Evolutionary conservation across 2,113 vertebrate genomes (phyloP).

Genomic region (Todiramphus chloris): DNA sequence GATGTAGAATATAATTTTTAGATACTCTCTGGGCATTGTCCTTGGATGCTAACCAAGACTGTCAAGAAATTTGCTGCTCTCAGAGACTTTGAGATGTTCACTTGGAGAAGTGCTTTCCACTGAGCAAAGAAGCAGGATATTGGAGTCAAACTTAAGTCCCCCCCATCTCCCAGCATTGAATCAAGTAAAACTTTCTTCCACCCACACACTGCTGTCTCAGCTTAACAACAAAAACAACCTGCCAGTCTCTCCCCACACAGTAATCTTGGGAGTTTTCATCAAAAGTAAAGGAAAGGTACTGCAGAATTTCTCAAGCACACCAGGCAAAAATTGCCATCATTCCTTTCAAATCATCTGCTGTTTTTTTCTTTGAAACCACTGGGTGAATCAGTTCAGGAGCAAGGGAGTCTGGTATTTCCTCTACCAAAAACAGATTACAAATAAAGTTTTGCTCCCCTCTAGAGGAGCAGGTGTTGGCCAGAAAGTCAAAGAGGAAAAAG

Average conservation of each 20-base stretch:
- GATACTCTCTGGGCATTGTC: background rate
- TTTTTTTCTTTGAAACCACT: background rate
- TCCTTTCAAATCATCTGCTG: conserved; percentile 6
- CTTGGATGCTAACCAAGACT: background rate
- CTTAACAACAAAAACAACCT: conserved; percentile 49
- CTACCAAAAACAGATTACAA: background rate
- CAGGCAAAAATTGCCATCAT: background rate
- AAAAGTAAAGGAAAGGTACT: background rate
- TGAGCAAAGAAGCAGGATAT: background rate
- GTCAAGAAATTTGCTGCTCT: background rate
- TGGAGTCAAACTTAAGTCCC: background rate
- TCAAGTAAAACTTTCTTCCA: background rate
- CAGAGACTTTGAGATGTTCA: background rate
- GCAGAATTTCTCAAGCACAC: background rate
- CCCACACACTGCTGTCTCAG: conserved; percentile 27
- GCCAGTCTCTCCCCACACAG: conserved; percentile 42
- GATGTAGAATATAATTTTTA: background rate
- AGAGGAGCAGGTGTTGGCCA: background rate
- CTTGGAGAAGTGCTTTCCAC: background rate
- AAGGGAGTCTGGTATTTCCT: background rate
- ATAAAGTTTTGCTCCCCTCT: background rate
- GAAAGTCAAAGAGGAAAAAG: background rate
- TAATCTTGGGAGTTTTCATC: background rate
- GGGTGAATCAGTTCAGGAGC: background rate
- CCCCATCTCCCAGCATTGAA: background rate